phyloP scores from a whole-genome alignment of 2,113 vertebrate species.

The Pristiophorus japonicus region DNA sequence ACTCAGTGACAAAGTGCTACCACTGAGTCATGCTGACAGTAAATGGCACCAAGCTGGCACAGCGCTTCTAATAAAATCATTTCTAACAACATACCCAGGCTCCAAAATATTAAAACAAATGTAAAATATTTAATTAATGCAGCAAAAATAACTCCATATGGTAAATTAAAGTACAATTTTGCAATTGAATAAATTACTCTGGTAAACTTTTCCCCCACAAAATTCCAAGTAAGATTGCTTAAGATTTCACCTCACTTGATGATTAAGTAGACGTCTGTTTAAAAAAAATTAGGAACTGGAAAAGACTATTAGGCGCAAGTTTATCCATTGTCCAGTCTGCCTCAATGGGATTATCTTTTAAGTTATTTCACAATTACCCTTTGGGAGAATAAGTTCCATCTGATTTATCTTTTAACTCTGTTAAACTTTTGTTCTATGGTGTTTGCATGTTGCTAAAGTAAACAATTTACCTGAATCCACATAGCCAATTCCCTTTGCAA shows the following conservation, averaged over 20 bases:
- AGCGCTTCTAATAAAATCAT: not conserved
- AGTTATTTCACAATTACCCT: not conserved
- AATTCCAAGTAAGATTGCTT: not conserved
- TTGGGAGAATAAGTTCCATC: not conserved
- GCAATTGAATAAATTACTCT: not conserved
- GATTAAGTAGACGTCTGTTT: not conserved
- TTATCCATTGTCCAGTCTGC: not conserved
- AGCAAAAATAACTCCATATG: not conserved
- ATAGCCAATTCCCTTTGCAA: not conserved
- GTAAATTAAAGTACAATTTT: not conserved
- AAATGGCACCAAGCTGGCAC: not conserved
- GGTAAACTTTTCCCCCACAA: not conserved
- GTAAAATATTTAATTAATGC: slow-evolving; percentile 9
- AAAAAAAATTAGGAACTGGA: not conserved
- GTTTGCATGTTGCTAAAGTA: not conserved
- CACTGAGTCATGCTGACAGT: not conserved
- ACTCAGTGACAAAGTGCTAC: not conserved
- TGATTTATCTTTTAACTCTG: not conserved
- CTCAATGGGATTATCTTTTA: not conserved
- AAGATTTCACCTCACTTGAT: not conserved
- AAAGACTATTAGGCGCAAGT: not conserved
- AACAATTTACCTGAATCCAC: not conserved
- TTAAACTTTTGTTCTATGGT: too few relatives aligned
- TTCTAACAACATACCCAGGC: not conserved
- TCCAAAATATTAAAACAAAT: not conserved